A percentile compares a stretch with the other conserved stretches of the same genome.
phyloP scores from a whole-genome alignment of 1,140 invertebrate species.

The Orussus abietinus region DNA sequence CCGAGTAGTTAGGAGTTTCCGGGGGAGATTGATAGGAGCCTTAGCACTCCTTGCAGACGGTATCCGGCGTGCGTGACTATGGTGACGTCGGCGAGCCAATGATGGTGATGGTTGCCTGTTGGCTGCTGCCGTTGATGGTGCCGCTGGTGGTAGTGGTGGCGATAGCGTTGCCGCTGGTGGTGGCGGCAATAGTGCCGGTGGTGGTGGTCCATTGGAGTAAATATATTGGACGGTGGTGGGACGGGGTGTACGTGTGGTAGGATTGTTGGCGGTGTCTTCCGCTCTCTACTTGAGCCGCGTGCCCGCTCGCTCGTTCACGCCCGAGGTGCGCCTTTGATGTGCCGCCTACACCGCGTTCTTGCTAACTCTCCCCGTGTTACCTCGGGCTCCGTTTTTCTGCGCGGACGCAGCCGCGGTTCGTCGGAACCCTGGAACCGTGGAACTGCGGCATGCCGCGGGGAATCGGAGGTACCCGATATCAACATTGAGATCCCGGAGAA shows the following conservation, averaged over 20 bases:
- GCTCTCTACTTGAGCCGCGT: slow-evolving; percentile 50
- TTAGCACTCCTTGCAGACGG: background rate
- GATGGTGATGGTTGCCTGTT: no score
- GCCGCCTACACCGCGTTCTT: slow-evolving; percentile 46
- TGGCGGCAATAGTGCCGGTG: slow-evolving; percentile 18
- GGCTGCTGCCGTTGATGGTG: slow-evolving; percentile 16
- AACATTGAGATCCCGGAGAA: no score
- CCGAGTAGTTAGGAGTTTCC: no score
- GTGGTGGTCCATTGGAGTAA: slow-evolving; percentile 45
- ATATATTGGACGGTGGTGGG: slow-evolving; percentile 38
- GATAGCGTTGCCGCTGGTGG: slow-evolving; percentile 14
- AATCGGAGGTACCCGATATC: no score
- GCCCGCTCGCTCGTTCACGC: slow-evolving; percentile 50
- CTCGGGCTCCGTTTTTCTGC: background rate
- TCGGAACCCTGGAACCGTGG: no score
- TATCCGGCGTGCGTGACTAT: background rate
- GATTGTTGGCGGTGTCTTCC: slow-evolving; percentile 49
- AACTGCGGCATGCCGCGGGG: no score
- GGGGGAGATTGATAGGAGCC: slow-evolving; percentile 12
- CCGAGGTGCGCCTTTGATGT: slow-evolving; percentile 50
- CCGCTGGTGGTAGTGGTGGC: slow-evolving; percentile 18
- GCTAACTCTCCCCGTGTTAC: slow-evolving; percentile 36
- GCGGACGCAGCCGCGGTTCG: no score
- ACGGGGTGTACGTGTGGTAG: slow-evolving; percentile 29
- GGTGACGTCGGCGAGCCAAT: no score